Evolutionary conservation across 1,140 invertebrate genomes (phyloP).

Genomic region (Neotoxoptera formosana): DNA sequence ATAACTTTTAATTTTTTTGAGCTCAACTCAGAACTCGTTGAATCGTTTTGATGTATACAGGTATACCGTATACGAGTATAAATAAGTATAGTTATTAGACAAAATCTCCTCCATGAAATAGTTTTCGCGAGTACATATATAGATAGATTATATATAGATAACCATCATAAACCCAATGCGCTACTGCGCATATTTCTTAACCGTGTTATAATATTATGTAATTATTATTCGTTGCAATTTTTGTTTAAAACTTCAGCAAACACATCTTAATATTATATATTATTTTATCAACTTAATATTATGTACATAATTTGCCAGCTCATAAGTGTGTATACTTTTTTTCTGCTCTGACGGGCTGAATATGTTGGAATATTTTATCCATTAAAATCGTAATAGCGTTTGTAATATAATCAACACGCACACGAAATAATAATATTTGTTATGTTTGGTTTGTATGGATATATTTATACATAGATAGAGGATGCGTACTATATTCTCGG

Average conservation of each 20-base stretch:
- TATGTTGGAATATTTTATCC: neutral
- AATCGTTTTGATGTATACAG: no score
- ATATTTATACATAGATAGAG: neutral
- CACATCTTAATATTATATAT: neutral
- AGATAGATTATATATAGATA: neutral
- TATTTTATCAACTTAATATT: neutral
- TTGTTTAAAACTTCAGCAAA: neutral
- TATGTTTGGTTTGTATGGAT: neutral
- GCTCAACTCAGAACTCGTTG: neutral
- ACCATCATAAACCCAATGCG: neutral
- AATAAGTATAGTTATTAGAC: neutral
- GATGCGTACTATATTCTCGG: neutral
- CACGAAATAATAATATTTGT: neutral
- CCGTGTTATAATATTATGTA: neutral
- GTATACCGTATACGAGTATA: no score
- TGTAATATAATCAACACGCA: neutral
- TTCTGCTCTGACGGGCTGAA: neutral
- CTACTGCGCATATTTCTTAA: neutral
- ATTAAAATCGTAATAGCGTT: constrained; percentile 10
- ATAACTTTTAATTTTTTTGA: neutral
- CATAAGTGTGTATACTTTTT: neutral
- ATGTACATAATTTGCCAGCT: neutral
- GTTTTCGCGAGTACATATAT: neutral
- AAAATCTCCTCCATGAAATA: neutral
- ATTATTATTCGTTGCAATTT: neutral